Evolutionary conservation across 2,888 invertebrate species (phyloP), one percentile per base, ranked within the genome.

Genomic region (Eugnorisma glareosa): DNA sequence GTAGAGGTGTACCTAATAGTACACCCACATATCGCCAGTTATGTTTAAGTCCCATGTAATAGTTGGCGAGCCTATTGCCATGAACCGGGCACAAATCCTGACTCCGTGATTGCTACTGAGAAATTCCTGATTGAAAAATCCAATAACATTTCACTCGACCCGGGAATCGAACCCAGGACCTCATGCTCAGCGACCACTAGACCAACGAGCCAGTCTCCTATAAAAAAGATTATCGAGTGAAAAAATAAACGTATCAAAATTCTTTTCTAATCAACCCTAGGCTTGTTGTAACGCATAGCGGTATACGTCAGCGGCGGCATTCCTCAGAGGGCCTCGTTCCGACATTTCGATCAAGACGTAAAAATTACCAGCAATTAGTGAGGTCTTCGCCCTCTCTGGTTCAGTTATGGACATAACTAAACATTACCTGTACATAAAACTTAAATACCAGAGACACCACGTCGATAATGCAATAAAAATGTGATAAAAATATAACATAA

Each of bases 341-440:
- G 82, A 86, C 91, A 90, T 91, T 92, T 92, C 90, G 90, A 94
- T 93, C 92, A 91, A 93, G 92, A 93, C 90, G 91, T 94, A 91
- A 94, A 94, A 94, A 94, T 94, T 93, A 94, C 93, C 89, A 85
- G 91, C 93, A 95, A 95, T 95, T 94, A 95, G 92, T 90, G 88
- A 89, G 93, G 88, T 82, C 93, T 83, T 80, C 85, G 93, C 91
- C 91, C 94, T 88, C 82, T 61, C 48, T 78, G 78, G 69, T 79
- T 83, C 76, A 81, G 78, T 82, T 79, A 82, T 85, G 75, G 73
- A 64, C 64, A 84, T 79, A 83, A 86, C 82, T 79, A 78, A 80
- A 77, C 37, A 75, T 73, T 45, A 77, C 66, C 68, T 40, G 57
- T 54, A 78, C 71, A 74, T 86, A 77, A 81, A 81, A 86, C 67